Conservation (phyloP, 2,113 vertebrate genomes). For the Myotis lucifugus region DNA sequence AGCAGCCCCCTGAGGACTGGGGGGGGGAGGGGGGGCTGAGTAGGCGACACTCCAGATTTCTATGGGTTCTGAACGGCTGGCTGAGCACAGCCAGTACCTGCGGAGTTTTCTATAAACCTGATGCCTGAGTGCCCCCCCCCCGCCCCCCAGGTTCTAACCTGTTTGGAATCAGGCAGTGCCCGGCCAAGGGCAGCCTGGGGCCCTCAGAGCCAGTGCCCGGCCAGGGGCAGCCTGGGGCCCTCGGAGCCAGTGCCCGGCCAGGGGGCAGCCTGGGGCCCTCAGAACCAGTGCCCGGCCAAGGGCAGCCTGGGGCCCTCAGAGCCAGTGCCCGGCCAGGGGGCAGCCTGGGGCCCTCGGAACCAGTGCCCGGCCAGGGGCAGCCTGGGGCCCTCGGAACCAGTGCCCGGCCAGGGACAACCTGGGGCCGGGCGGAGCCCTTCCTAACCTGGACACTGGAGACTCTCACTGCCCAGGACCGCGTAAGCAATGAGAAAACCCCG, state of each 20-base stretch:
- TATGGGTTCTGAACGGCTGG: neutral
- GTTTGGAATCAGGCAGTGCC: neutral
- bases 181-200: neutral
- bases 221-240: neutral
- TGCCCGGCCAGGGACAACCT: no score
- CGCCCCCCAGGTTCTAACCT: neutral
- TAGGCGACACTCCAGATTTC: neutral
- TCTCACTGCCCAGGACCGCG: accelerated
- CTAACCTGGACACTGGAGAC: neutral
- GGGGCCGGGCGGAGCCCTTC: no score
- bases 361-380: no score
- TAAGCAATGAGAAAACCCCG: neutral
- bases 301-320: no score
- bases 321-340: no score
- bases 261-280: neutral
- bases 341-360: neutral
- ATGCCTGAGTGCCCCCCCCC: neutral
- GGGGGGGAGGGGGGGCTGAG: no score
- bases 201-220: no score
- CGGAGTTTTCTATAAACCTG: neutral
- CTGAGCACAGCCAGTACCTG: accelerated
- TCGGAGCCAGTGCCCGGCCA: no score
- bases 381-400: no score
- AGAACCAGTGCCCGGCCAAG: no score
- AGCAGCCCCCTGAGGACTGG: neutral